phyloP scores from a whole-genome alignment of 2,113 vertebrate species.

The Xiphorhynchus elegans region DNA sequence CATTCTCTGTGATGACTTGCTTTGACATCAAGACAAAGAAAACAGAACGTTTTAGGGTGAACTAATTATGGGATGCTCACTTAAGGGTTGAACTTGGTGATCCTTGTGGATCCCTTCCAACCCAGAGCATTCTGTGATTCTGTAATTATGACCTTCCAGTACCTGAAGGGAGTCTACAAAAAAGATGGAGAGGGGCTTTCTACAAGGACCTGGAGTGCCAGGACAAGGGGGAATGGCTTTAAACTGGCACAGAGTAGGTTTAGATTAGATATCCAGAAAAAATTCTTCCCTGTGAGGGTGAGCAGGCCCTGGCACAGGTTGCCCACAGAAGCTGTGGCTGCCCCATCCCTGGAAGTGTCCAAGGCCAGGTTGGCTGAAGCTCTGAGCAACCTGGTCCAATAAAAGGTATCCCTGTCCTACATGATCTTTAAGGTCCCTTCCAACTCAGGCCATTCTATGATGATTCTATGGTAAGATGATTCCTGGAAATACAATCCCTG shows the following conservation, averaged over 20 bases:
- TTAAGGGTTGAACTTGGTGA: not conserved
- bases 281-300: not conserved
- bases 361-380: fast-evolving
- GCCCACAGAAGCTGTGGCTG: not conserved
- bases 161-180: not conserved
- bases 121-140: not conserved
- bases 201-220: not conserved
- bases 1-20: not conserved
- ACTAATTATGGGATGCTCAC: not conserved
- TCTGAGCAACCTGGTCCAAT: fast-evolving
- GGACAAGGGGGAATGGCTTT: not conserved
- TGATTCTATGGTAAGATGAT: not conserved
- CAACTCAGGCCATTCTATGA: not conserved
- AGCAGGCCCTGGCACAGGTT: fast-evolving
- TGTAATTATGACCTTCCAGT: not conserved
- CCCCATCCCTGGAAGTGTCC: not conserved
- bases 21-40: not conserved
- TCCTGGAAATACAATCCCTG: not conserved
- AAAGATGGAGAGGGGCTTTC: not conserved
- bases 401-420: not conserved
- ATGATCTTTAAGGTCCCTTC: not conserved
- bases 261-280: not conserved
- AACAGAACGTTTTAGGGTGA: not conserved
- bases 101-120: not conserved
- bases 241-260: too few relatives aligned